Base-by-base conservation (phyloP, 2,113 vertebrate genomes). In the Puma concolor region DNA sequence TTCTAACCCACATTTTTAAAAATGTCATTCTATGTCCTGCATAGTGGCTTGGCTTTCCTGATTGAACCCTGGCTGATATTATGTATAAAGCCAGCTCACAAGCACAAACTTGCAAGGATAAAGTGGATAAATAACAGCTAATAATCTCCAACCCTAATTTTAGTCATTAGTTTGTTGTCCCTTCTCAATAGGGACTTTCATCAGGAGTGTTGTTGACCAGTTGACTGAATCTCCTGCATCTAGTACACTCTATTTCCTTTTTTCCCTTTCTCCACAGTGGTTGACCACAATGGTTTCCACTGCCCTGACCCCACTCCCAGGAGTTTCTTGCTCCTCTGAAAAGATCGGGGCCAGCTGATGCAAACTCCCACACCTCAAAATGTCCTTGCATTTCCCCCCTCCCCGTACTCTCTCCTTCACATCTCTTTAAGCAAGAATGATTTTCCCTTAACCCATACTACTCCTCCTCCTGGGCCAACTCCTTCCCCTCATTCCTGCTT, bases 311-410 rank as follows among this genome's bases (percentile, higher is more conserved):
- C 44, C 23, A 57, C n/a, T 71, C 48, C 41, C 41, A 15, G 41
- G 52, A 90, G 67, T 9, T 14, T 41, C 29, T 52, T 44, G 69
- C 15, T 44, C 33, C 17, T 69, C 57, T 64, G 23, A 50, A 31
- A 66, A 82, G 66, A n/a, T 60, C 44, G n/a, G 48, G 11, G 9
- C 48, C 60, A 31, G 31, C 9, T 31, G 31, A 31, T 8, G 8
- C 33, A 12, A 27, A 91, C 31, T 54, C n/a, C 60, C 76, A 60
- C 33, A 60, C n/a, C 31, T 83, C 44, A 52, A 10, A 60, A 50
- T 23, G 0, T 31, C 36, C 52, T 52, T 64, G 10, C 5, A 1
- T 33, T 50, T 64, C 9, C 3, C 0, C 10, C 17, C 9, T 2
- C 0, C 10, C 17, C n/a, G 17, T 38, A 27, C 57, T 60, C 25